These are phyloP conservation scores for Aleiodes leptofemur DNA, from an alignment of 2,888 invertebrate genomes.

Conservation along the genomic window DNA sequence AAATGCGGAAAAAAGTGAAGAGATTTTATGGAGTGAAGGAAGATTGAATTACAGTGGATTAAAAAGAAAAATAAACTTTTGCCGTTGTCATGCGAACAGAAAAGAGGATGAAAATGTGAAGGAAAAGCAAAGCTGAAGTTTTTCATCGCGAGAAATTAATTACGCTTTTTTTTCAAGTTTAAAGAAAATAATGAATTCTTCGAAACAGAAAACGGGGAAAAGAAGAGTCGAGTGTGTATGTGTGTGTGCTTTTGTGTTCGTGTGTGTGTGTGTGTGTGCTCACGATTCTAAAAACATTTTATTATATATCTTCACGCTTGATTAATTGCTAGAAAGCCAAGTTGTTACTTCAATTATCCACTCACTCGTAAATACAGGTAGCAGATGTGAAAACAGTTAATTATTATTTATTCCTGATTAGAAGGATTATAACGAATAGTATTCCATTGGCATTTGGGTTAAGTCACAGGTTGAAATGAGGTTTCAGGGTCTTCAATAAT, in stretches of 20 bases:
- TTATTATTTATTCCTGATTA: slow-evolving; percentile 40
- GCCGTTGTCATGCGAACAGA: too few relatives aligned
- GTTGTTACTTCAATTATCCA: slow-evolving; percentile 41
- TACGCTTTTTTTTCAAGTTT: background rate
- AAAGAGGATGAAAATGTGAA: too few relatives aligned
- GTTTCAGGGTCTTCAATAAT: slow-evolving; percentile 1
- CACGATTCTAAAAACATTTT: too few relatives aligned
- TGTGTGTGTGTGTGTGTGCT: too few relatives aligned
- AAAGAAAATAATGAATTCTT: background rate
- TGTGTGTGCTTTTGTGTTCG: too few relatives aligned
- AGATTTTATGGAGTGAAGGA: too few relatives aligned
- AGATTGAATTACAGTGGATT: too few relatives aligned
- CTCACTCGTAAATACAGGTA: slow-evolving; percentile 45
- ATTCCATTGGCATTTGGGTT: slow-evolving; percentile 13
- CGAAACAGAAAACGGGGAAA: background rate
- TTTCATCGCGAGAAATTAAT: background rate
- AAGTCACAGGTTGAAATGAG: slow-evolving; percentile 9
- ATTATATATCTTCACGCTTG: slow-evolving; percentile 4
- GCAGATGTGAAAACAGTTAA: slow-evolving; percentile 29
- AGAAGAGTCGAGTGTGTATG: too few relatives aligned
- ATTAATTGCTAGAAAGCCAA: slow-evolving; percentile 15
- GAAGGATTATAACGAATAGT: slow-evolving; percentile 24
- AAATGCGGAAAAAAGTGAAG: background rate
- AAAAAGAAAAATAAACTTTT: too few relatives aligned
- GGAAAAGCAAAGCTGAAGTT: background rate